Conservation (phyloP, 2,888 invertebrate genomes). For the Chironomus riparius region DNA sequence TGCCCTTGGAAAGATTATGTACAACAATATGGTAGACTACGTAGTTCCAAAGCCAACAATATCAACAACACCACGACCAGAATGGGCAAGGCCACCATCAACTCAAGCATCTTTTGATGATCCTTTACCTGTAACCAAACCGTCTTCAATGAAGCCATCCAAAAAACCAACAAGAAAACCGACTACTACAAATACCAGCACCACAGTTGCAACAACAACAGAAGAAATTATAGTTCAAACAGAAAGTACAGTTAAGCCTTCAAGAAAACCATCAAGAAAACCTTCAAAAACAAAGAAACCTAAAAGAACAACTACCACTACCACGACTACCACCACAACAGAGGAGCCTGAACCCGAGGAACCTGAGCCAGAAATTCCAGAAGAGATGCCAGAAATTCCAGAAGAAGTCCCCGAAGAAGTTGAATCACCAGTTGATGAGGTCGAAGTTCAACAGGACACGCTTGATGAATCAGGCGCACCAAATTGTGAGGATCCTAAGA, state of each 20-base stretch:
- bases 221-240: slow-evolving; percentile 32
- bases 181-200: slow-evolving; percentile 21
- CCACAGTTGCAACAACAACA: slow-evolving; percentile 25
- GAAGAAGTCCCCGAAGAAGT: not conserved
- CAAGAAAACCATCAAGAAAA: slow-evolving; percentile 32
- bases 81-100: slow-evolving; percentile 72
- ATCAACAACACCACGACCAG: slow-evolving; percentile 61
- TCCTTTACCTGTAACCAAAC: slow-evolving; percentile 42
- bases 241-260: slow-evolving; percentile 32
- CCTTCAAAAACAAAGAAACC: not conserved
- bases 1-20: slow-evolving; percentile 61
- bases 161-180: slow-evolving; percentile 26
- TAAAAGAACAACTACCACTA: slow-evolving; percentile 32
- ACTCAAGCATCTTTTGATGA: slow-evolving; percentile 50
- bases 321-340: slow-evolving; percentile 29
- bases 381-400: slow-evolving; percentile 29
- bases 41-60: slow-evolving; percentile 57
- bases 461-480: slow-evolving; percentile 16
- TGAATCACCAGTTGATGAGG: not conserved
- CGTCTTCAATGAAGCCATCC: slow-evolving; percentile 34
- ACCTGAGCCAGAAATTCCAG: not conserved
- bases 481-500: slow-evolving; percentile 35
- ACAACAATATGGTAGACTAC: slow-evolving; percentile 62
- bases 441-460: not conserved
- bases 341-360: too few relatives aligned